Evolutionary conservation across 2,888 invertebrate species (phyloP).

Genomic region (Apamea monoglypha): DNA sequence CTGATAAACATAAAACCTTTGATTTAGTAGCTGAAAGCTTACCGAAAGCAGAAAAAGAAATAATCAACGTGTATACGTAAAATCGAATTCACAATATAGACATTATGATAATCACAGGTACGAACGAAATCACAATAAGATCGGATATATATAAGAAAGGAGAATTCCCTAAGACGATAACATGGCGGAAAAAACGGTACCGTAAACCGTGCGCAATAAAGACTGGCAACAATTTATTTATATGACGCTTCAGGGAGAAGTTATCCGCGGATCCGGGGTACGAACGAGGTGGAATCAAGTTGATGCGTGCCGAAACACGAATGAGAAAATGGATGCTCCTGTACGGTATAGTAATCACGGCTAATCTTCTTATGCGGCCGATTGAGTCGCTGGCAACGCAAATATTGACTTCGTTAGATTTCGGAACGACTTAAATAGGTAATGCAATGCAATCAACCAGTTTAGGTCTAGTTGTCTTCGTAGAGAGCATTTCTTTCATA

Average conservation of each 20-base stretch:
- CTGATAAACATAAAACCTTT: conserved; percentile 28
- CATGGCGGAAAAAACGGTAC: conserved; percentile 85
- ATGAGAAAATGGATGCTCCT: conserved; percentile 82
- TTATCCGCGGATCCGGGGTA: conserved; percentile 84
- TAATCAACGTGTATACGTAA: conserved; percentile 69
- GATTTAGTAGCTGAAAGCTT: conserved; percentile 22
- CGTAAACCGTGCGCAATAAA: conserved; percentile 88
- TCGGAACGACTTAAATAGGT: conserved; percentile 6
- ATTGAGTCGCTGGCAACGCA: conserved; percentile 63
- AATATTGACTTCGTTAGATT: conserved; percentile 50
- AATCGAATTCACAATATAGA: conserved; percentile 76
- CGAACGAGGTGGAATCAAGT: conserved; percentile 87
- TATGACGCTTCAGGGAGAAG: conserved; percentile 89
- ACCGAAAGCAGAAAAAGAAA: conserved; percentile 29
- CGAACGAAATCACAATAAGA: conserved; percentile 84
- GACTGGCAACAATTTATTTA: conserved; percentile 90
- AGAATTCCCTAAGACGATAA: conserved; percentile 85
- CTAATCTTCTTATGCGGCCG: conserved; percentile 74
- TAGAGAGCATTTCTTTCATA: conserved; percentile 1
- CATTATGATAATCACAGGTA: conserved; percentile 85
- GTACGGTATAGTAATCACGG: conserved; percentile 76
- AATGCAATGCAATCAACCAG: conserved; percentile 16
- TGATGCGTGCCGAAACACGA: conserved; percentile 83
- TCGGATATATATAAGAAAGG: conserved; percentile 81
- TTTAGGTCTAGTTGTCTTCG: neutral